Evolutionary conservation across 2,113 vertebrate species (phyloP).

Genomic region (Cryptomyrus ogoouensis): DNA sequence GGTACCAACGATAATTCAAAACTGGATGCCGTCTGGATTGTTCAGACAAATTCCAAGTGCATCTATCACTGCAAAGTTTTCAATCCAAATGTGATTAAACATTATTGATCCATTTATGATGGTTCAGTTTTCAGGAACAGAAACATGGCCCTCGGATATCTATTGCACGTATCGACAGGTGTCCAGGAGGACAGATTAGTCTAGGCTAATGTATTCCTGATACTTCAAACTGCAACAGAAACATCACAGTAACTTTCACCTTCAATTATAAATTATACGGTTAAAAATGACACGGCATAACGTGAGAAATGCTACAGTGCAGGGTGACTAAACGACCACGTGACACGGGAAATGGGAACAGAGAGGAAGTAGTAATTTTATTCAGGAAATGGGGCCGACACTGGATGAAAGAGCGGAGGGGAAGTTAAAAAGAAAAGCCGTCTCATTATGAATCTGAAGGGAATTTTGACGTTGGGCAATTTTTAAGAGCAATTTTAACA

Average conservation of each 20-base stretch:
- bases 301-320: not conserved
- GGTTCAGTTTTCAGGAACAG: not conserved
- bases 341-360: not conserved
- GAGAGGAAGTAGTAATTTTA: not conserved
- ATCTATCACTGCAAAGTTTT: constrained; percentile 3
- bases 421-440: not conserved
- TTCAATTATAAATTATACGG: too few relatives aligned
- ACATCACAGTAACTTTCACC: not conserved
- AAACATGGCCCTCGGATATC: not conserved
- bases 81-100: constrained; percentile 11
- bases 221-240: not conserved
- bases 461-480: not conserved
- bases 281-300: not conserved
- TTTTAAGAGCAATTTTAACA: not conserved
- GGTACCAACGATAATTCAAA: not conserved
- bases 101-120: constrained; percentile 16
- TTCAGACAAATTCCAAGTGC: not conserved
- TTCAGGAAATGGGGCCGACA: not conserved
- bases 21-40: not conserved
- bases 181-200: not conserved
- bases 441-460: not conserved
- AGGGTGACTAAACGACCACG: not conserved
- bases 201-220: not conserved
- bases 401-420: not conserved
- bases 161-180: not conserved